Conservation (phyloP, 2,113 vertebrate species). For the Notarius lentiginosus region DNA sequence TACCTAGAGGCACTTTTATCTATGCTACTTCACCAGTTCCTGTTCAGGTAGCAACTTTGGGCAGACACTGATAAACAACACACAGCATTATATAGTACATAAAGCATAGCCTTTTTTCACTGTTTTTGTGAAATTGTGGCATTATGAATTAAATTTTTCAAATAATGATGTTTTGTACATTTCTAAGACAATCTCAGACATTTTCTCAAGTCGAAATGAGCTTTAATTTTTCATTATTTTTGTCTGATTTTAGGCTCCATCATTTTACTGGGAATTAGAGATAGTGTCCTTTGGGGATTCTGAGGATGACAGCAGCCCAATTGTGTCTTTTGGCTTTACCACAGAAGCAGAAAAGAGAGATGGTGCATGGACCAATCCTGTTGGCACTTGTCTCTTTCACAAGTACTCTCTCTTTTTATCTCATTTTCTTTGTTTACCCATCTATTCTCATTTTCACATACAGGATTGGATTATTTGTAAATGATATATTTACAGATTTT, state of each 20-base stretch:
- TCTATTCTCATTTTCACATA: slow-evolving; percentile 48
- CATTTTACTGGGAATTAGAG: slow-evolving; percentile 99
- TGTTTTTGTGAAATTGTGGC: neutral
- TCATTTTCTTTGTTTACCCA: neutral
- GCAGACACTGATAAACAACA: neutral
- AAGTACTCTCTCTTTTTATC: slow-evolving; percentile 77
- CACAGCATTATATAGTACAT: neutral
- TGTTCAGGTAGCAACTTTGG: slow-evolving; percentile 77
- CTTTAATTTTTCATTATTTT: neutral
- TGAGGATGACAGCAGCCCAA: slow-evolving; percentile 94
- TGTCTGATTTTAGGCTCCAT: slow-evolving; percentile 79
- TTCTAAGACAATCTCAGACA: neutral
- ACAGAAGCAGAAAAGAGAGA: slow-evolving; percentile 96
- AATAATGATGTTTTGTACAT: neutral
- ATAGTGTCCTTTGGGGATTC: slow-evolving; percentile 97
- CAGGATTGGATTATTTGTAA: neutral
- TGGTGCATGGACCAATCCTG: slow-evolving; percentile 97
- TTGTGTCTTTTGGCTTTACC: slow-evolving; percentile 96
- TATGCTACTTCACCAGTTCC: slow-evolving; percentile 93
- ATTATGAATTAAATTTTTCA: neutral
- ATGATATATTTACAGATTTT: neutral
- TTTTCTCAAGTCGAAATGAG: neutral
- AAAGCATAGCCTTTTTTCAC: neutral
- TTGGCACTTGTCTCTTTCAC: slow-evolving; percentile 97
- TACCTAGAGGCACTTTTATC: slow-evolving; percentile 94